Evolutionary conservation across 2,113 vertebrate species (phyloP).

Genomic region (Cardinalis cardinalis): DNA sequence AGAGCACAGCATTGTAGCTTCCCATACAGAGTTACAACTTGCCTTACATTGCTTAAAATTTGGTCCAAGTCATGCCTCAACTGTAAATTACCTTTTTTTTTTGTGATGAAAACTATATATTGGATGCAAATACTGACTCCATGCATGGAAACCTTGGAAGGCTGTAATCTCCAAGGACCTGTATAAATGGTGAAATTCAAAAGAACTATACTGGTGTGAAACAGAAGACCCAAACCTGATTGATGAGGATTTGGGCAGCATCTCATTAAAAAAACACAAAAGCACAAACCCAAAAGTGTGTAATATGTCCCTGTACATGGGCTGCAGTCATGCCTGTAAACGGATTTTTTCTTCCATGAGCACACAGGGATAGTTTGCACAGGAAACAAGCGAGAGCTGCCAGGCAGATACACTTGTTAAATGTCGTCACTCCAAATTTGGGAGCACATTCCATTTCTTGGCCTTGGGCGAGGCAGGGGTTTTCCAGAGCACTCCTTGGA

Average conservation of each 20-base stretch:
- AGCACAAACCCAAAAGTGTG: accelerated
- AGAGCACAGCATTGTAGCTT: background rate
- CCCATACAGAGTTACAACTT: background rate
- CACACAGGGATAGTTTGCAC: background rate
- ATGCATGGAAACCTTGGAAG: background rate
- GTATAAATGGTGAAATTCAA: background rate
- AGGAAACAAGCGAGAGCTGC: background rate
- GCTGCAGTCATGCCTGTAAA: background rate
- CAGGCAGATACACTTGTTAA: background rate
- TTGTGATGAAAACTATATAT: background rate
- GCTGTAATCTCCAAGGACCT: background rate
- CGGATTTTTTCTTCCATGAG: background rate
- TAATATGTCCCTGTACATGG: background rate
- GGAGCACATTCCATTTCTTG: background rate
- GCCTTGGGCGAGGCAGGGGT: background rate
- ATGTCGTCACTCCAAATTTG: background rate
- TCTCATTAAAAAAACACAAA: background rate
- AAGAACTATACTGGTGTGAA: background rate
- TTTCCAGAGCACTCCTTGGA: background rate
- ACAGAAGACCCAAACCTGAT: background rate
- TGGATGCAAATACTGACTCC: background rate
- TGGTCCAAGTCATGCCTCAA: background rate
- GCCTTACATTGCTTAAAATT: background rate
- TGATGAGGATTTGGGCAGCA: background rate
- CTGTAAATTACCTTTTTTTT: background rate